A percentile compares a stretch with the other conserved stretches of the same genome.
Conservation (phyloP, 2,797 vertebrate species). For the Adelosebastes latens region DNA sequence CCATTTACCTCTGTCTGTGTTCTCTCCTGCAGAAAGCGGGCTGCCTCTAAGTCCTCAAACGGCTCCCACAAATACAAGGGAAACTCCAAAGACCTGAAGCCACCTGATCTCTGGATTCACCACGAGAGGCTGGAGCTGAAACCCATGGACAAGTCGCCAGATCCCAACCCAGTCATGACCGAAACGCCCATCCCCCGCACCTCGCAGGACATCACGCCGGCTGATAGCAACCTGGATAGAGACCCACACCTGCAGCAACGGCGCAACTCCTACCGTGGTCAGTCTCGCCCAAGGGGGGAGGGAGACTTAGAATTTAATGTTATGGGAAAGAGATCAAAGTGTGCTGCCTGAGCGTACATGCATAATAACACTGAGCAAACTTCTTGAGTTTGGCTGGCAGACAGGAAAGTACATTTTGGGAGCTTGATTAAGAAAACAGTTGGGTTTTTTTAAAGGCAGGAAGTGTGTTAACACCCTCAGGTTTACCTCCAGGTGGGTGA, state of each 20-base stretch:
- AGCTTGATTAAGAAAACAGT: conserved; percentile 14
- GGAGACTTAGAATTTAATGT: conserved; percentile 16
- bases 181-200: conserved; percentile 96
- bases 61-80: conserved; percentile 99
- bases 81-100: conserved; percentile 97
- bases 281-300: conserved; percentile 32
- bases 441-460: conserved; percentile 1
- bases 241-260: conserved; percentile 94
- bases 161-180: conserved; percentile 96
- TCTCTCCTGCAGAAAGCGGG: conserved; percentile 87
- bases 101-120: conserved; percentile 98
- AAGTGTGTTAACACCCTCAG: conserved; percentile 12
- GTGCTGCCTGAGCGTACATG: conserved; percentile 22
- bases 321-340: conserved; percentile 41
- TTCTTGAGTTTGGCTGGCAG: conserved; percentile 21
- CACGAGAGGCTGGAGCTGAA: conserved; percentile 98
- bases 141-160: conserved; percentile 97
- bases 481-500: conserved; percentile 6
- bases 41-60: conserved; percentile 94
- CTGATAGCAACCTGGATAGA: conserved; percentile 89
- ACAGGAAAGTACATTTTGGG: conserved; percentile 23
- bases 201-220: conserved; percentile 96
- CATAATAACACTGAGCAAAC: conserved; percentile 36
- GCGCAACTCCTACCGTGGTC: conserved; percentile 96
- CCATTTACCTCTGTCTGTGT: not conserved